Percentiles rank a stretch among this genome's conserved stretches.
Conservation (phyloP, 2,888 invertebrate species). For the Drosophila mulleri region DNA sequence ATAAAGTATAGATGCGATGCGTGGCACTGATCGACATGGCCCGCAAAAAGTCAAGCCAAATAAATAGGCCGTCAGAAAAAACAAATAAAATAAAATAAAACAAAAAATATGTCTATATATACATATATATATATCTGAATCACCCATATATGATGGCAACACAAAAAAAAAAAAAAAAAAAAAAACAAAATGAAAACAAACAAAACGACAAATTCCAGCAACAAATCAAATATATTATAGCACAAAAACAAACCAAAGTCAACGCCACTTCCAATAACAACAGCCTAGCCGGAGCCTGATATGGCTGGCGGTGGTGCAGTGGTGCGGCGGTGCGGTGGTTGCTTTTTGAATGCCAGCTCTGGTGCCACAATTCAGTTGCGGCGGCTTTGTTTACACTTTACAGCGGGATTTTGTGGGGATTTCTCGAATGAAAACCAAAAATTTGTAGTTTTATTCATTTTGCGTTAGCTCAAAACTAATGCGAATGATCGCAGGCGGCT, state of each 20-base stretch:
- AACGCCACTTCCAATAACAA: conserved; percentile 75
- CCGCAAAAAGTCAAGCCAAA: conserved; percentile 72
- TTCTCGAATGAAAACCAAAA: conserved; percentile 6
- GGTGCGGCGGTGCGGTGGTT: conserved; percentile 7
- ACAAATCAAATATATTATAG: conserved; percentile 81
- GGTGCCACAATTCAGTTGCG: conserved; percentile 71
- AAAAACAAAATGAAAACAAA: conserved; percentile 13
- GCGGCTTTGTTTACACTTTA: conserved; percentile 79
- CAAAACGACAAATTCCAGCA: conserved; percentile 61
- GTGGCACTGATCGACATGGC: conserved; percentile 63
- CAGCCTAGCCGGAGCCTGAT: conserved; percentile 30
- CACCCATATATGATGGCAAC: conserved; percentile 3
- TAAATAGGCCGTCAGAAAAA: conserved; percentile 45
- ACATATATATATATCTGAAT: background rate
- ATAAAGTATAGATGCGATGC: conserved; percentile 37
- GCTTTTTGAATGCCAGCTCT: conserved; percentile 49
- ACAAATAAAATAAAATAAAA: conserved; percentile 21
- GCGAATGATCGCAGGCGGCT: conserved; percentile 10
- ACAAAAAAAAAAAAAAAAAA: conserved; percentile 7
- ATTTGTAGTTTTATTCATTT: conserved; percentile 3
- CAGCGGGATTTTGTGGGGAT: conserved; percentile 57
- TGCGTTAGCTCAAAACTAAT: conserved; percentile 28
- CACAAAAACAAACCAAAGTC: conserved; percentile 78
- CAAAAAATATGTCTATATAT: background rate
- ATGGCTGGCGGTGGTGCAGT: conserved; percentile 2